Base-by-base conservation (phyloP, 1,140 invertebrate species). In the Hyles euphorbiae region DNA sequence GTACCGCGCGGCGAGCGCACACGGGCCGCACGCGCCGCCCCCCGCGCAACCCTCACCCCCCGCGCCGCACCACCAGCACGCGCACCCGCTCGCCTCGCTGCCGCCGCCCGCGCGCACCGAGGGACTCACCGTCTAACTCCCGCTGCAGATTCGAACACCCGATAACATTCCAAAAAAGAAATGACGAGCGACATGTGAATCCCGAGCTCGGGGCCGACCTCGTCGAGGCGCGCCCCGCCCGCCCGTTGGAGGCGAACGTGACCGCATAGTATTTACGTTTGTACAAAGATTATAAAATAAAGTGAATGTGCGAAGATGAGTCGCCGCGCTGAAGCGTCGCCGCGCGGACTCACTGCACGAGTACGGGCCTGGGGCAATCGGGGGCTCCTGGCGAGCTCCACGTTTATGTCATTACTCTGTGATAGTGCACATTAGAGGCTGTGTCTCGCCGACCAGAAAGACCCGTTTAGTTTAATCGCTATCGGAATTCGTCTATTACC, bases 351-450 rank as follows among this genome's bases (percentile, higher is more conserved):
- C 76, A 78, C 75, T 74, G 75, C 81, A 83, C 68, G 80, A 82
- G 82, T 83, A 83, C 81, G 85, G 85, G 85, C 85, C 79, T 74
- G 85, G 82, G 83, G 82, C 82, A 88, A 85, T 86, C 60, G 76
- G 81, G 78, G 75, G 65, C 78, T 76, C 74, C 32, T 60, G 63
- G 60, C 56, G 78, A 73, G 81, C 72, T 78, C 82, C 78, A 70
- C 70, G 76, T 81, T 81, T 79, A 87, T 81, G 82, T 87, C 83
- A 81, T 85, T 86, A 87, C 82, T 87, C 84, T 88, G 86, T 88
- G 86, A 88, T 88, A 88, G 74, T 76, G 83, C 83, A 81, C 81
- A 78, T 77, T 72, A 52, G 65, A 67, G 74, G 68, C 73, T 72
- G 80, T 68, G 72, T 74, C 70, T 63, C 53, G 46, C 55, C 44